phyloP scores from a whole-genome alignment of 2,113 vertebrate species.

The Picathartes gymnocephalus region DNA sequence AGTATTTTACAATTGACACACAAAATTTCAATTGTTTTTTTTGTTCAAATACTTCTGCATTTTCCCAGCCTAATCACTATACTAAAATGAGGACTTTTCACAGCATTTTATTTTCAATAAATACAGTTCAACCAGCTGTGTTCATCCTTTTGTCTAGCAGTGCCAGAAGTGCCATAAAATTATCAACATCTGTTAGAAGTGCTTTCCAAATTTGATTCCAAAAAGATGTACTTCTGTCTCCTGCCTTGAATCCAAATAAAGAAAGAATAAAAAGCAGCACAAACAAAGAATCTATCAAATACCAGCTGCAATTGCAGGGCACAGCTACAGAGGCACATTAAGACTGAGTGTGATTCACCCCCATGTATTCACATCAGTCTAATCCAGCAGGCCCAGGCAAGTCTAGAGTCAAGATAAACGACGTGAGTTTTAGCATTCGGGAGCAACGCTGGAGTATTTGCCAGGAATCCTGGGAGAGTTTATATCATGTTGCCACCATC shows the following conservation, averaged over 20 bases:
- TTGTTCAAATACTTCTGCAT: neutral
- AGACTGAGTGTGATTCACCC: neutral
- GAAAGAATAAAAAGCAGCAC: neutral
- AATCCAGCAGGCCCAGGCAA: neutral
- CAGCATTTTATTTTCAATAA: conserved; percentile 29
- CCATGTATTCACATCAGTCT: neutral
- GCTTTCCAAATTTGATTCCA: conserved; percentile 15
- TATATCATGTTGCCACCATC: neutral
- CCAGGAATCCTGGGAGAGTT: neutral
- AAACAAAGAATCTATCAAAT: conserved; percentile 2
- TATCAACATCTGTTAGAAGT: conserved; percentile 28
- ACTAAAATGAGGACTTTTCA: conserved; percentile 5
- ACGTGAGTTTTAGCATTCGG: neutral
- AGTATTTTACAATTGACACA: neutral
- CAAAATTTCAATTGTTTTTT: neutral
- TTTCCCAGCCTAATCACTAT: neutral
- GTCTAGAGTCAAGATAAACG: neutral
- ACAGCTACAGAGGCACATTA: neutral
- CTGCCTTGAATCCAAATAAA: conserved; percentile 19
- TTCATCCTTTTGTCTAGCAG: neutral
- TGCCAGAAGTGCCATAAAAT: conserved; percentile 9
- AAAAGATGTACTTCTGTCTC: neutral
- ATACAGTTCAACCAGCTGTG: conserved; percentile 39
- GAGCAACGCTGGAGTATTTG: neutral
- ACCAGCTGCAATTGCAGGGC: neutral